Evolutionary conservation across 2,888 invertebrate species (phyloP).

Genomic region (Hanleya hanleyi): DNA sequence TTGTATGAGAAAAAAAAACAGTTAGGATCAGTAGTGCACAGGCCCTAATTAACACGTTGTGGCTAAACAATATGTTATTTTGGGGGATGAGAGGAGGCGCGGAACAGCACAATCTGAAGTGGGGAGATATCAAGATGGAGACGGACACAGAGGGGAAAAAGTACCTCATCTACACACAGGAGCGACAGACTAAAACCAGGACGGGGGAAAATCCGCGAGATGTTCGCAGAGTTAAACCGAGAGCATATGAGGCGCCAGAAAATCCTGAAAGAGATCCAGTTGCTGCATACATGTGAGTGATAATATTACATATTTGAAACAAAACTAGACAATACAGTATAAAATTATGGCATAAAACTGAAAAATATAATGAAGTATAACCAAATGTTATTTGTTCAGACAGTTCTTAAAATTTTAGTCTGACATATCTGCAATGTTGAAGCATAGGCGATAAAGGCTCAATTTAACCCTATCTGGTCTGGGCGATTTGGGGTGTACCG

Average conservation of each 20-base stretch:
- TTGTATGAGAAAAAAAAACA: background rate
- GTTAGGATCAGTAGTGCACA: background rate
- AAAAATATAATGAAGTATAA: too few relatives aligned
- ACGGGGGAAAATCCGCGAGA: background rate
- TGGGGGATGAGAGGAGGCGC: background rate
- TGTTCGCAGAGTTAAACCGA: background rate
- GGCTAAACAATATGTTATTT: background rate
- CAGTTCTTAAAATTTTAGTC: too few relatives aligned
- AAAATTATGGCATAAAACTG: too few relatives aligned
- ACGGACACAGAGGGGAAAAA: background rate
- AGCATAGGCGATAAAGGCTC: too few relatives aligned
- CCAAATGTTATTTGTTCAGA: too few relatives aligned
- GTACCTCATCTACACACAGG: background rate
- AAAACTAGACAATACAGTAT: too few relatives aligned
- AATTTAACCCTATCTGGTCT: too few relatives aligned
- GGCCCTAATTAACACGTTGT: conserved; percentile 3
- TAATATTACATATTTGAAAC: too few relatives aligned
- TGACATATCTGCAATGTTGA: too few relatives aligned
- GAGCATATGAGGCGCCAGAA: background rate
- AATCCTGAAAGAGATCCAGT: conserved; percentile 3
- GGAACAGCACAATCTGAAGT: background rate
- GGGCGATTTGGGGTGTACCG: too few relatives aligned
- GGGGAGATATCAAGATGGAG: conserved; percentile 4
- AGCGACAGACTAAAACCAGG: conserved; percentile 9
- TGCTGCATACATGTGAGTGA: background rate